Evolutionary conservation across 2,113 vertebrate genomes (phyloP).

Genomic region (Philantomba maxwellii): DNA sequence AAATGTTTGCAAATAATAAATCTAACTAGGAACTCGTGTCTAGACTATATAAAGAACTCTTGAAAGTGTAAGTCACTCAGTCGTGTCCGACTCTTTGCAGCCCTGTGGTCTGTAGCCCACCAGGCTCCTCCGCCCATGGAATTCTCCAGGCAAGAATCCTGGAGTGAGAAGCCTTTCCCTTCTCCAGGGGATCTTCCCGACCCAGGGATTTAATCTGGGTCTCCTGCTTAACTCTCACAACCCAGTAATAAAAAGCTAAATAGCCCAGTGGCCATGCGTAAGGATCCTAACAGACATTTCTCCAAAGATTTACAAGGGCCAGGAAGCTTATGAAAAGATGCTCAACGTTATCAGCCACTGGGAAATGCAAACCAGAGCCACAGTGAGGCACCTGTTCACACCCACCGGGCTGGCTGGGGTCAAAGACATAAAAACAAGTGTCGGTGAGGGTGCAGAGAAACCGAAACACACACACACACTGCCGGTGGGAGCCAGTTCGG

Average conservation of each 20-base stretch:
- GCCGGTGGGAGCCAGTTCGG: background rate
- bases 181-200: background rate
- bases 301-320: background rate
- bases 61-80: background rate
- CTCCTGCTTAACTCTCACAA: background rate
- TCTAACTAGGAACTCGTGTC: background rate
- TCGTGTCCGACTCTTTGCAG: background rate
- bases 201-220: background rate
- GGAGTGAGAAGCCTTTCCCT: background rate
- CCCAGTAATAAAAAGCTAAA: background rate
- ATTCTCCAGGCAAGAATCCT: background rate
- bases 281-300: background rate
- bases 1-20: background rate
- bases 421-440: background rate
- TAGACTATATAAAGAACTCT: background rate
- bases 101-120: background rate
- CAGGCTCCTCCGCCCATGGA: background rate
- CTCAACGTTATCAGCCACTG: background rate
- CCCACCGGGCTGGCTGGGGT: background rate
- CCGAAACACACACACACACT: rapidly evolving
- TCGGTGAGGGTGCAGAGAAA: background rate
- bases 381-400: background rate
- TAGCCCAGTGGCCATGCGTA: background rate
- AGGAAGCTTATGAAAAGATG: background rate
- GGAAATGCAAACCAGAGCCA: background rate